Evolutionary conservation across 2,888 invertebrate species (phyloP), one percentile per base, ranked within the genome.

Genomic region (Trichopria drosophilae): DNA sequence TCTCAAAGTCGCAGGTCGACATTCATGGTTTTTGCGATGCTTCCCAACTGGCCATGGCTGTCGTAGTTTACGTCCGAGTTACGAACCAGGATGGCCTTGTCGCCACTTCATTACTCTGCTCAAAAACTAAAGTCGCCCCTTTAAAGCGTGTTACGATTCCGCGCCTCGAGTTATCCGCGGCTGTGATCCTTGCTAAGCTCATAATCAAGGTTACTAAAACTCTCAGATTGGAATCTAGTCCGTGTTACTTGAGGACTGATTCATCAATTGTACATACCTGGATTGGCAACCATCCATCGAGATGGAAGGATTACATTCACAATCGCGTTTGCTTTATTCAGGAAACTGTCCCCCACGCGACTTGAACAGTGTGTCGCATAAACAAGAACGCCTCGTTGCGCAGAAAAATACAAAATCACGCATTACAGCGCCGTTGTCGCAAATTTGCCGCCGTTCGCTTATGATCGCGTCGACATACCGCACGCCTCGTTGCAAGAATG

Each of bases 131-230:
- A n/a, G n/a, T n/a, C n/a, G n/a, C n/a, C n/a, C 50, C 3, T 31
- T 57, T n/a, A n/a, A n/a, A n/a, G n/a, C n/a, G n/a, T n/a, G n/a
- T n/a, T n/a, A n/a, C n/a, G n/a, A n/a, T n/a, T 24, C 55, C 55
- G 3, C 31, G 57, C 31, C 19, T 57, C 3, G 55, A 55, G 31
- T 36, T 53, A 1, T 47, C 45, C 18, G 52, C 40, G 7, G 50
- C 50, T 6, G 16, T 50, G 7, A 35, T 55, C 12, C 28, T 29
- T 4, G 4, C 46, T 3, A 43, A 36, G 5, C 22, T 57, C n/a
- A 12, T 48, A 22, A 4, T 4, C 22, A 34, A 35, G 2, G 2
- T 22, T n/a, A 10, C 20, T 10, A n/a, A 22, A 1, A 13, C 24
- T 0, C 24, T 41, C 1, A 3, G 43, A 6, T 3, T 39, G 4